These are phyloP conservation scores for Pheucticus melanocephalus DNA, from an alignment of 2,113 vertebrate species.

Conservation along the genomic window DNA sequence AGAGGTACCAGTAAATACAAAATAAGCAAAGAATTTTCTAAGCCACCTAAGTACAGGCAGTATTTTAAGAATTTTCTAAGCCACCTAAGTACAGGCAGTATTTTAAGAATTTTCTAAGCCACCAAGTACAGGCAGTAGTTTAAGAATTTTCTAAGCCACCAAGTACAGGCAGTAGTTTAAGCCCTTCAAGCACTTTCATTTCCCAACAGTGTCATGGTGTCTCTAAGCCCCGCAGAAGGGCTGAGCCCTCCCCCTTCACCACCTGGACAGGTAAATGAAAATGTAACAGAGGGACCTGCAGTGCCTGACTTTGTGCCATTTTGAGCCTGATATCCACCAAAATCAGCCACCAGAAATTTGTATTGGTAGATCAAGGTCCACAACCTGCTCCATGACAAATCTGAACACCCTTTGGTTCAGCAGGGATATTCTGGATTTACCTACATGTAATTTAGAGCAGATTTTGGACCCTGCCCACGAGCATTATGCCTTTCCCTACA, in stretches of 20 bases:
- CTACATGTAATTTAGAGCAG: slow-evolving; percentile 49
- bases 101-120: background rate
- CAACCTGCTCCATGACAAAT: background rate
- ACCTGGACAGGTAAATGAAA: background rate
- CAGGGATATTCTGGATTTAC: slow-evolving; percentile 47
- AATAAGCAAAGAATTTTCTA: background rate
- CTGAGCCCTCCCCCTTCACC: background rate
- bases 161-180: background rate
- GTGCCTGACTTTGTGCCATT: background rate
- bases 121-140: background rate
- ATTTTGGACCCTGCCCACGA: slow-evolving; percentile 48
- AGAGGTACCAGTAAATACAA: background rate
- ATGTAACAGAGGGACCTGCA: background rate
- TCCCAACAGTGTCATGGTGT: background rate
- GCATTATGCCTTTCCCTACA: slow-evolving; percentile 68
- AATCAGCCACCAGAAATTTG: slow-evolving; percentile 13
- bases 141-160: background rate
- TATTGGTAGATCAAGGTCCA: background rate
- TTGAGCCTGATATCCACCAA: background rate
- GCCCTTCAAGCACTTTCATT: background rate
- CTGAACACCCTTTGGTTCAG: background rate
- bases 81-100: background rate
- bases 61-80: background rate
- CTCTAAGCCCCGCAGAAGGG: background rate
- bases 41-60: background rate